Conservation (phyloP, 1,140 invertebrate species). For the Drosophila quadrilineata region DNA sequence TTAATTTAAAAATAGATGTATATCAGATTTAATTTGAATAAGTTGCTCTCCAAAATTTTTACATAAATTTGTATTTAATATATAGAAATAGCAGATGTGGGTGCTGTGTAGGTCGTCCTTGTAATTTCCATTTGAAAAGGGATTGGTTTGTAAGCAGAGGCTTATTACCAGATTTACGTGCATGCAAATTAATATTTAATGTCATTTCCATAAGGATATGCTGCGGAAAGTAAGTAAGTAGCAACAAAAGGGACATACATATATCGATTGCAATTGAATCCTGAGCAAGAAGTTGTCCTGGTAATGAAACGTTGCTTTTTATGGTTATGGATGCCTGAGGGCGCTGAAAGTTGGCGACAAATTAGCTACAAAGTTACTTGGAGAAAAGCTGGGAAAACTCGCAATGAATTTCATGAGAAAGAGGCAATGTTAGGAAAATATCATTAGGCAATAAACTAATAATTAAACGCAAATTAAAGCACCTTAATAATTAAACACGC, state of each 20-base stretch:
- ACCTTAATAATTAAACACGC: slow-evolving; percentile 30
- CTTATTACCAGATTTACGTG: slow-evolving; percentile 27
- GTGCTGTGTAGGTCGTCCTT: slow-evolving; percentile 5
- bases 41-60: too few species aligned
- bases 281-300: not conserved
- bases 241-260: not conserved
- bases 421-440: not conserved
- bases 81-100: too few species aligned
- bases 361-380: not conserved
- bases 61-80: too few species aligned
- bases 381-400: not conserved
- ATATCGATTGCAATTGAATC: slow-evolving; percentile 7
- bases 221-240: not conserved
- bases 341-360: not conserved
- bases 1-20: too few species aligned
- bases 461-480: slow-evolving; percentile 25
- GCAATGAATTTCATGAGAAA: not conserved
- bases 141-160: slow-evolving; percentile 18
- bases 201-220: slow-evolving; percentile 2
- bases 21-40: too few species aligned
- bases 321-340: slow-evolving; percentile 1
- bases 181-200: slow-evolving; percentile 39
- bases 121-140: slow-evolving; percentile 26
- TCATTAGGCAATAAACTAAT: slow-evolving; percentile 17
- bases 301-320: not conserved